Conservation (phyloP, 37 sponge, comb jelly and placozoan genomes). For the Geodia barretti region DNA sequence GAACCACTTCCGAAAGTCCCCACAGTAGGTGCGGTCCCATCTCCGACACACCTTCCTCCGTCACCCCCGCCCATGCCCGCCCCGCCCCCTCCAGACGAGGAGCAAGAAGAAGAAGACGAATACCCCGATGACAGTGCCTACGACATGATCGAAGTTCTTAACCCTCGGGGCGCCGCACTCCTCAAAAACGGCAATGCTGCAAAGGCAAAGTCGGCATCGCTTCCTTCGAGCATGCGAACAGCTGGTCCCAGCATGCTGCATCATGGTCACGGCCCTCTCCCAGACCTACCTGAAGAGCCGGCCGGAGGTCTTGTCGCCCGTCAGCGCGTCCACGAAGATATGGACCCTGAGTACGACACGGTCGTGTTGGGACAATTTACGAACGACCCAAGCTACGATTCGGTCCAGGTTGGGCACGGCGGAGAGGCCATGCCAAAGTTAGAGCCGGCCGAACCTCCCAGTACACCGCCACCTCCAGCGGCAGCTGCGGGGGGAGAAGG, state of each 20-base stretch:
- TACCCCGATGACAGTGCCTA: conserved; percentile 16
- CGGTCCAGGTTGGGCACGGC: neutral
- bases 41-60: conserved; percentile 4
- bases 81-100: neutral
- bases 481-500: neutral
- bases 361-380: conserved; percentile 16
- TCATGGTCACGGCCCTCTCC: conserved; percentile 34
- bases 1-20: neutral
- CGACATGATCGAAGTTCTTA: neutral
- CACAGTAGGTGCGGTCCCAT: neutral
- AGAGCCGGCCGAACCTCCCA: neutral
- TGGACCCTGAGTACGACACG: conserved; percentile 75
- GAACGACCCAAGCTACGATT: neutral
- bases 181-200: neutral
- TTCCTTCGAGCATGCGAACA: conserved; percentile 18
- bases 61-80: conserved; percentile 20
- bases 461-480: neutral
- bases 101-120: conserved; percentile 32
- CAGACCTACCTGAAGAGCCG: conserved; percentile 55
- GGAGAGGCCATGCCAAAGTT: neutral
- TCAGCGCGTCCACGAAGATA: conserved; percentile 5
- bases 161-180: neutral
- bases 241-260: conserved; percentile 1
- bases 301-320: conserved; percentile 4
- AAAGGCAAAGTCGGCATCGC: conserved; percentile 14